Percentiles rank a stretch among this genome's conserved stretches.
Evolutionary conservation across 2,113 vertebrate species (phyloP).

Genomic region (Dromaius novaehollandiae): DNA sequence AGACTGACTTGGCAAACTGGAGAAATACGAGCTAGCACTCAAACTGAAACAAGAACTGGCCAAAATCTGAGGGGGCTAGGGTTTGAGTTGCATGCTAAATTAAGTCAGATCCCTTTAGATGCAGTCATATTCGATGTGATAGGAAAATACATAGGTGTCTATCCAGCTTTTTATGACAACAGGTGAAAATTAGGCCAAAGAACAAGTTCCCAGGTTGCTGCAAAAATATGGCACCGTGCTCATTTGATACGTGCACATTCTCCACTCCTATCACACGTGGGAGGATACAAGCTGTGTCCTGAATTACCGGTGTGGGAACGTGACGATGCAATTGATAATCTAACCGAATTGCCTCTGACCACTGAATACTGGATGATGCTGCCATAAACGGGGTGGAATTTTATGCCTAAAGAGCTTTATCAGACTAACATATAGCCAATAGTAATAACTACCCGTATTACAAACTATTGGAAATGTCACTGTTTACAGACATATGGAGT

Average conservation of each 20-base stretch:
- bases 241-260: rapidly evolving
- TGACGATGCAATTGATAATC: background rate
- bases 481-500: background rate
- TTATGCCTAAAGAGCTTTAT: background rate
- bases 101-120: background rate
- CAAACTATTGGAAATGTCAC: background rate
- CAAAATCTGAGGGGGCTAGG: background rate
- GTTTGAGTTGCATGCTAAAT: background rate
- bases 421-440: background rate
- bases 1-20: constrained; percentile 10
- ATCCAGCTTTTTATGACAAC: background rate
- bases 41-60: background rate
- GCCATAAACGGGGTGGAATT: background rate
- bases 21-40: background rate
- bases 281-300: rapidly evolving
- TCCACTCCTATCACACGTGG: background rate
- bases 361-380: background rate
- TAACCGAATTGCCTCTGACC: background rate
- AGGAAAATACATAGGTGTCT: background rate
- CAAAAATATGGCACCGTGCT: background rate
- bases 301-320: background rate
- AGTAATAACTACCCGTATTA: constrained; percentile 2
- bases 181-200: background rate
- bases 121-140: background rate
- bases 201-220: background rate